Conservation (phyloP, 23 tunicate species). For the Ciona savignyi region DNA sequence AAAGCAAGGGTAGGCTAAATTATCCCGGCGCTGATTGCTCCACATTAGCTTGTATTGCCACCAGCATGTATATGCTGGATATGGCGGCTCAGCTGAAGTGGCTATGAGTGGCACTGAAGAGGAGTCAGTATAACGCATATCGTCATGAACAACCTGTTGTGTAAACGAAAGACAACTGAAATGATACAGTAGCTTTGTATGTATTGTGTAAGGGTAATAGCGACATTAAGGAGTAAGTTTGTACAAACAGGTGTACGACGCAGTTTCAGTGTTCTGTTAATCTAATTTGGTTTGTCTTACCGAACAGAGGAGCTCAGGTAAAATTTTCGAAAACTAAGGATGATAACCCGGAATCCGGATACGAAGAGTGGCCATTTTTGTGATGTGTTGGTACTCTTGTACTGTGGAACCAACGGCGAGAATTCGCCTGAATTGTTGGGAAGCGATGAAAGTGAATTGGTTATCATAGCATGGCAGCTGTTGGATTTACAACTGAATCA, state of each 20-base stretch:
- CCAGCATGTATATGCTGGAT: not conserved
- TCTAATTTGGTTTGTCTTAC: too few relatives aligned
- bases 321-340: too few relatives aligned
- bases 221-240: too few relatives aligned
- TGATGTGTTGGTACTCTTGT: conserved; percentile 55
- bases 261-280: too few relatives aligned
- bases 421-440: conserved; percentile 67
- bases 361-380: conserved; percentile 38
- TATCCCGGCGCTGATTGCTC: not conserved
- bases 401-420: conserved; percentile 74
- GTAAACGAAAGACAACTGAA: not conserved
- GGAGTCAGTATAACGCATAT: not conserved
- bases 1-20: too few relatives aligned
- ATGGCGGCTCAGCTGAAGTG: not conserved
- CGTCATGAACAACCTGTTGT: not conserved
- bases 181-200: not conserved
- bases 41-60: not conserved
- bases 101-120: not conserved
- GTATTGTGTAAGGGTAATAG: too few relatives aligned
- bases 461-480: conserved; percentile 84
- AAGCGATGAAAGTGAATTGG: conserved; percentile 86
- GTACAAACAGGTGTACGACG: too few relatives aligned
- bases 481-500: conserved; percentile 60
- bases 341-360: not conserved
- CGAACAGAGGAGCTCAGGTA: too few relatives aligned